Evolutionary conservation across 1,140 invertebrate species (phyloP).

Genomic region (Drosophila nannoptera): DNA sequence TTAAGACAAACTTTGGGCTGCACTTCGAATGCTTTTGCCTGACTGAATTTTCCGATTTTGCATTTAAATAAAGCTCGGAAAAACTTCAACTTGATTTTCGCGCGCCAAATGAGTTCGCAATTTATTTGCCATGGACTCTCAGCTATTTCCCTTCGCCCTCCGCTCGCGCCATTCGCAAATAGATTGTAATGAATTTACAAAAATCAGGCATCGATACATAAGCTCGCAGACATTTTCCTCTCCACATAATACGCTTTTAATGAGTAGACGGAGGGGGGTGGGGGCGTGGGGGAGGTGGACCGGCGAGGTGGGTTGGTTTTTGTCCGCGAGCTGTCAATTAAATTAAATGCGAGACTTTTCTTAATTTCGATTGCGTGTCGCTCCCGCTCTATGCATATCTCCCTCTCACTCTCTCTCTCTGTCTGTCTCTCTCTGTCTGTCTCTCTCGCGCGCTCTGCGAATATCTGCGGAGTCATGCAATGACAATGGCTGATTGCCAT

Average conservation of each 20-base stretch:
- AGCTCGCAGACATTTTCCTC: slow-evolving; percentile 22
- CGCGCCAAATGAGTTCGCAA: slow-evolving; percentile 70
- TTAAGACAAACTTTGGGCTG: slow-evolving; percentile 59
- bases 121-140: slow-evolving; percentile 48
- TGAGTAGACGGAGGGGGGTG: slow-evolving; percentile 48
- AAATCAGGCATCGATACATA: slow-evolving; percentile 48
- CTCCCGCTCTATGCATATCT: neutral
- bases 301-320: slow-evolving; percentile 10
- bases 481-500: slow-evolving; percentile 71
- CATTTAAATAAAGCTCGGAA: slow-evolving; percentile 56
- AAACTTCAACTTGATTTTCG: slow-evolving; percentile 51
- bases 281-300: neutral
- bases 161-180: slow-evolving; percentile 33
- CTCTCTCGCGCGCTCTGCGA: neutral
- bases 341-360: slow-evolving; percentile 69
- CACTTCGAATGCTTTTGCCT: slow-evolving; percentile 40
- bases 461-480: slow-evolving; percentile 63
- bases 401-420: too few relatives aligned
- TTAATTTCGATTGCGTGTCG: slow-evolving; percentile 71
- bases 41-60: slow-evolving; percentile 51
- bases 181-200: slow-evolving; percentile 73
- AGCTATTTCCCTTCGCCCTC: too few relatives aligned
- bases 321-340: slow-evolving; percentile 71
- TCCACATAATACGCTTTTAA: slow-evolving; percentile 70
- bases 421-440: too few relatives aligned